phyloP scores from a whole-genome alignment of 2,888 invertebrate species.

The Crossocerus cetratus region DNA sequence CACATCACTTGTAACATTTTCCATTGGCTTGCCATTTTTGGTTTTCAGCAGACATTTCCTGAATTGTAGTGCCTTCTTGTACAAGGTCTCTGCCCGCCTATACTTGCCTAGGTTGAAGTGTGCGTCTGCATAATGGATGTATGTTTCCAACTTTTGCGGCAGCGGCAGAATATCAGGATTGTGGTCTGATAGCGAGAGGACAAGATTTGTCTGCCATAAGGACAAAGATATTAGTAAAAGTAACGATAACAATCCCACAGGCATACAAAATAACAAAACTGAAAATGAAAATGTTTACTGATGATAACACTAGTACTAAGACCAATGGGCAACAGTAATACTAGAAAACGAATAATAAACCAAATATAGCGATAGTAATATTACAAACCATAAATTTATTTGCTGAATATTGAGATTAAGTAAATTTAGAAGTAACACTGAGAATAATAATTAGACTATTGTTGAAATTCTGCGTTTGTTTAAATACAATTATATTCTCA shows the following conservation, averaged over 20 bases:
- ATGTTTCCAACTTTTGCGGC: conserved; percentile 83
- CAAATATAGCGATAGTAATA: neutral
- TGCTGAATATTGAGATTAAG: too few species aligned
- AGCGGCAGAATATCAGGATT: conserved; percentile 81
- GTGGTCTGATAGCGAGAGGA: conserved; percentile 83
- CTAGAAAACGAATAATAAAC: neutral
- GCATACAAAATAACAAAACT: neutral
- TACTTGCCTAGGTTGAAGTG: conserved; percentile 83
- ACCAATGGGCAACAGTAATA: neutral
- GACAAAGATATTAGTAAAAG: neutral
- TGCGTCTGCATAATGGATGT: conserved; percentile 85
- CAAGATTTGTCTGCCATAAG: conserved; percentile 81
- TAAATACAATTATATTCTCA: too few species aligned
- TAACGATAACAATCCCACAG: conserved; percentile 4
- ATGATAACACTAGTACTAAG: too few species aligned
- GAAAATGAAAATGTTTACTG: too few species aligned
- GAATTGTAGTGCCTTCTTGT: conserved; percentile 82
- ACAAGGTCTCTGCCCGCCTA: conserved; percentile 83
- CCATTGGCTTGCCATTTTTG: conserved; percentile 77
- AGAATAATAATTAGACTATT: too few species aligned
- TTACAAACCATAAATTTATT: too few species aligned
- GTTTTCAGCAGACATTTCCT: conserved; percentile 81
- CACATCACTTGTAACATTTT: conserved; percentile 80
- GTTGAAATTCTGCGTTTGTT: too few species aligned
- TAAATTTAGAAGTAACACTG: too few species aligned